Conservation (phyloP, 1,140 invertebrate species). For the Hyles vespertilio region DNA sequence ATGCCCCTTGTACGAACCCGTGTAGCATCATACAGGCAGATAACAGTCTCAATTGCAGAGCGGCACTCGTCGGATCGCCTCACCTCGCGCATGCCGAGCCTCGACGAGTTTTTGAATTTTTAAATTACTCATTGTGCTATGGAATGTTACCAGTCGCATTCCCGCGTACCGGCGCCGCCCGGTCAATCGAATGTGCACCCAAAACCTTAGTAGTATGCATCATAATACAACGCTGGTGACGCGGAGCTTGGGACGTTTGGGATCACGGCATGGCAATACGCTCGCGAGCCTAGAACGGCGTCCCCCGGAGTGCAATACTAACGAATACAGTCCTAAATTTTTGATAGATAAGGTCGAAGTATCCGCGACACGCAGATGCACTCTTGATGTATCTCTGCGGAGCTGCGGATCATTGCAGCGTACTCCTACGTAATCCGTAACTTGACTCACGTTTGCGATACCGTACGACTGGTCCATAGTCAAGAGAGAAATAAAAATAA, state of each 20-base stretch:
- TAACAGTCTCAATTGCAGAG: conserved; percentile 67
- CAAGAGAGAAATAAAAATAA: conserved; percentile 12
- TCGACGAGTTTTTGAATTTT: conserved; percentile 77
- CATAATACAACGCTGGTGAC: conserved; percentile 42
- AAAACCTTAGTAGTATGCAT: conserved; percentile 45
- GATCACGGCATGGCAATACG: conserved; percentile 26
- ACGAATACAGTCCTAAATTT: conserved; percentile 71
- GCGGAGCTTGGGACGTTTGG: conserved; percentile 34
- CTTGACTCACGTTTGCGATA: conserved; percentile 28
- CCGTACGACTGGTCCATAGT: conserved; percentile 16
- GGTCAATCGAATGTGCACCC: conserved; percentile 56
- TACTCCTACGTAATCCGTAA: conserved; percentile 56
- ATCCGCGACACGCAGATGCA: conserved; percentile 39
- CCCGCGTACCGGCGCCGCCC: conserved; percentile 28
- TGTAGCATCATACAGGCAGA: conserved; percentile 47
- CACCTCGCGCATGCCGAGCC: conserved; percentile 52
- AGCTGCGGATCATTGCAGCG: conserved; percentile 44
- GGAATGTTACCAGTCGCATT: conserved; percentile 61
- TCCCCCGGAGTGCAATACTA: conserved; percentile 58
- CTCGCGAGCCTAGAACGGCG: conserved; percentile 61
- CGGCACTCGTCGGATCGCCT: conserved; percentile 57
- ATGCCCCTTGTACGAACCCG: conserved; percentile 32
- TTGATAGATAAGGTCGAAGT: conserved; percentile 67
- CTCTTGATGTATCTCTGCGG: conserved; percentile 49
- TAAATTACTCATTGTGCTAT: conserved; percentile 77